These are phyloP conservation scores for Pararge aegeria DNA, from an alignment of 1,140 invertebrate species.

Conservation along the genomic window DNA sequence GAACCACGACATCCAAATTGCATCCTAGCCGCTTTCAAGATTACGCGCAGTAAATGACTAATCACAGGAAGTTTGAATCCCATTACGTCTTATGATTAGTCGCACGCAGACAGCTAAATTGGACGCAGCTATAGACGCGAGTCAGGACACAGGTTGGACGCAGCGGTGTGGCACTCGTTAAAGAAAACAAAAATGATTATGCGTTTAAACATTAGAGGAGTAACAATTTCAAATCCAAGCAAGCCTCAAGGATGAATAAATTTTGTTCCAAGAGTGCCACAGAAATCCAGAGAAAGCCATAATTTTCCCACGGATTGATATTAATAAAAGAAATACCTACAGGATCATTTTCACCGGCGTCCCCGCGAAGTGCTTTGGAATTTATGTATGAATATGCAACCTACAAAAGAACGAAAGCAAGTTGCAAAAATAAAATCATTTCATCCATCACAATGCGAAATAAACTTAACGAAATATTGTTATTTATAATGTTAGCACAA, in stretches of 20 bases:
- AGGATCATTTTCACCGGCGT: constrained; percentile 76
- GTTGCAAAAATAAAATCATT: constrained; percentile 74
- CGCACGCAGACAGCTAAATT: no score
- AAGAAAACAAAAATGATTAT: no score
- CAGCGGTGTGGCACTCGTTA: no score
- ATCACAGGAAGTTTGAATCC: no score
- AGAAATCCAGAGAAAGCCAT: constrained; percentile 10
- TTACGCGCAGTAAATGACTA: no score
- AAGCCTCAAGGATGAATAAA: constrained; percentile 12
- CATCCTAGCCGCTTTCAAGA: no score
- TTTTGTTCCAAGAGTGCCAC: background rate
- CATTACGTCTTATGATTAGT: no score
- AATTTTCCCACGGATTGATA: constrained; percentile 28
- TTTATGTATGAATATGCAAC: constrained; percentile 77
- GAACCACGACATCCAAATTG: no score
- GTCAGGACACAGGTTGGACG: no score
- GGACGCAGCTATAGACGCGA: no score
- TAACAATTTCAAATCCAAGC: constrained; percentile 14
- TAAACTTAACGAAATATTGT: constrained; percentile 29
- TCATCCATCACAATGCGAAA: constrained; percentile 35
- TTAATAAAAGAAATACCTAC: constrained; percentile 78
- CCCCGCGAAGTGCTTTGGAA: constrained; percentile 63
- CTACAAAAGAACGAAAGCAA: constrained; percentile 77
- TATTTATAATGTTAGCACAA: constrained; percentile 43
- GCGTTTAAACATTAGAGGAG: no score